A percentile compares a stretch with the other conserved stretches of the same genome.
These are phyloP conservation scores for Sesia bembeciformis DNA, from an alignment of 2,888 invertebrate genomes.

Conservation along the genomic window DNA sequence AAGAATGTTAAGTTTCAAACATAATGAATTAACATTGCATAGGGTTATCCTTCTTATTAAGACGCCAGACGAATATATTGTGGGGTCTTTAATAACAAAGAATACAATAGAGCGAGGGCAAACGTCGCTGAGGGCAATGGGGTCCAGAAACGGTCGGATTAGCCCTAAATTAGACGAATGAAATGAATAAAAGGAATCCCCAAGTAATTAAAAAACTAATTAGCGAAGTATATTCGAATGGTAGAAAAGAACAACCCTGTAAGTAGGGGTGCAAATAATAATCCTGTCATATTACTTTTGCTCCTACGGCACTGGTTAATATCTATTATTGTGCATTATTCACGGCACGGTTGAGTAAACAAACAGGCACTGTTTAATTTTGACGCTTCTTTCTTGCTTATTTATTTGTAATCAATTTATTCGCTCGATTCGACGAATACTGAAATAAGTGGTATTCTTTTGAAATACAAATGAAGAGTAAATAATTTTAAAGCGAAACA, in stretches of 20 bases:
- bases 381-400: no score
- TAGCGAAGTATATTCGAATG: conserved; percentile 24
- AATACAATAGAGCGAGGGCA: conserved; percentile 29
- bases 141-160: conserved; percentile 26
- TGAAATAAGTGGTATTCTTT: no score
- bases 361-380: no score
- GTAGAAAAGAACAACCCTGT: conserved; percentile 10
- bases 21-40: no score
- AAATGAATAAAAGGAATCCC: conserved; percentile 35
- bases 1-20: background rate
- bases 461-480: no score
- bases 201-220: conserved; percentile 57
- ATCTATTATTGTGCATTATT: no score
- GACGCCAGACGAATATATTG: conserved; percentile 24
- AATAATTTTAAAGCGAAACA: no score
- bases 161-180: conserved; percentile 41
- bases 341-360: no score
- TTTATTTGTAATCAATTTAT: no score
- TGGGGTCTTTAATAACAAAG: conserved; percentile 32
- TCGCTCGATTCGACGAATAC: no score
- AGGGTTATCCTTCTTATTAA: conserved; percentile 8
- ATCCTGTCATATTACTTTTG: no score
- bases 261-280: background rate
- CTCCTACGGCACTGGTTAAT: no score
- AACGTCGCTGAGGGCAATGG: conserved; percentile 26